phyloP scores from a whole-genome alignment of 2,888 invertebrate genomes.

The Microplitis manilae region DNA sequence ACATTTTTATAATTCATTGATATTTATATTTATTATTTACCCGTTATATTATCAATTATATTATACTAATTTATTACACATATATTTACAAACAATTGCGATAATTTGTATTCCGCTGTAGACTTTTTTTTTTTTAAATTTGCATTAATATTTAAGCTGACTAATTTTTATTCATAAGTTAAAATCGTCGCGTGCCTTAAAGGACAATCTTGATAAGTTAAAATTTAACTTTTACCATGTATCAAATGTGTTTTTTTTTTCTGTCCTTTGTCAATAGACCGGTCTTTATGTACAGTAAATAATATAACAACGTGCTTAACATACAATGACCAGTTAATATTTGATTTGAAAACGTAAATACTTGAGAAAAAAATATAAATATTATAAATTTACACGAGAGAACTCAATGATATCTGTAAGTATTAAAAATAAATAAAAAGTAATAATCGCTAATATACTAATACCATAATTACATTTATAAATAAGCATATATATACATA shows the following conservation, averaged over 20 bases:
- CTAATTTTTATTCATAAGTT: constrained; percentile 26
- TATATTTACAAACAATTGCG: not conserved
- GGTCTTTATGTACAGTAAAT: not conserved
- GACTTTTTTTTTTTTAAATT: not conserved
- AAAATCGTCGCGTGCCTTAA: constrained; percentile 30
- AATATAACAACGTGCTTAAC: constrained; percentile 32
- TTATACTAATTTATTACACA: not conserved
- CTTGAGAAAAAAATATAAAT: not conserved
- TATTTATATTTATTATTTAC: not conserved
- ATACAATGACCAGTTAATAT: constrained; percentile 34
- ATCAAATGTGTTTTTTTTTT: not conserved
- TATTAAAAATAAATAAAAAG: not conserved
- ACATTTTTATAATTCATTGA: not conserved
- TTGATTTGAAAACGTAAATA: not conserved
- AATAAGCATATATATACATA: not conserved
- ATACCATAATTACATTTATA: not conserved
- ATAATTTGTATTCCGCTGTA: not conserved
- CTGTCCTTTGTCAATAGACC: constrained; percentile 10
- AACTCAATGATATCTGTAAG: not conserved
- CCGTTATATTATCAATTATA: not conserved
- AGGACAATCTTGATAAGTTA: constrained; percentile 17
- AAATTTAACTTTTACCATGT: not conserved
- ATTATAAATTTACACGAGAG: not conserved
- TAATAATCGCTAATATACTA: not conserved
- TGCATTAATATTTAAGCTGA: not conserved